Percentiles rank a stretch among this genome's conserved stretches.
These are phyloP conservation scores for Sorex maritimensis DNA, from an alignment of 2,797 vertebrate species.

Conservation along the genomic window DNA sequence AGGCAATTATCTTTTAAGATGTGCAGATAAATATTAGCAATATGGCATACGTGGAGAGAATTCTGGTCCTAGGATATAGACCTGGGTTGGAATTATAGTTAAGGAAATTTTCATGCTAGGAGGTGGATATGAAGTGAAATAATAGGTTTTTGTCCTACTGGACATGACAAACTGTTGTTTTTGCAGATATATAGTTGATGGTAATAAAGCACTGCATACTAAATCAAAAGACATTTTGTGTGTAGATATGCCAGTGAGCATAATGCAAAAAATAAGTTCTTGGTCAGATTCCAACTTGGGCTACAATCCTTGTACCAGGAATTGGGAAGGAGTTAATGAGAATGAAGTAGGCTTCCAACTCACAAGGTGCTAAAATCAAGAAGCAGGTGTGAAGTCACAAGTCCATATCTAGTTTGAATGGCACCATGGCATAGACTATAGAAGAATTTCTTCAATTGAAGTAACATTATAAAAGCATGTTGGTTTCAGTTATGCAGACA, in stretches of 20 bases:
- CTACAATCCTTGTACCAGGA: not conserved
- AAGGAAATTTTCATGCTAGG: not conserved
- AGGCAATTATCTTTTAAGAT: conserved; percentile 5
- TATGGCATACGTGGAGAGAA: not conserved
- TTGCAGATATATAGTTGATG: not conserved
- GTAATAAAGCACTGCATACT: conserved; percentile 15
- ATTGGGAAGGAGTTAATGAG: not conserved
- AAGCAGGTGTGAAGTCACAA: not conserved
- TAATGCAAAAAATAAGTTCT: not conserved
- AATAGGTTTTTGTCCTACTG: not conserved
- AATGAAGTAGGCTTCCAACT: not conserved
- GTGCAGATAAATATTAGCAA: not conserved
- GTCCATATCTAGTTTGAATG: not conserved
- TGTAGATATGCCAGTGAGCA: not conserved
- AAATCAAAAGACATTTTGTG: not conserved
- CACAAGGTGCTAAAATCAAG: not conserved
- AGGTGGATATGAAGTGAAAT: not conserved
- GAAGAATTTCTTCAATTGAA: not conserved
- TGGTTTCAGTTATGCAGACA: not conserved
- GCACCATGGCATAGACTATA: not conserved
- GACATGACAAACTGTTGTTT: not conserved
- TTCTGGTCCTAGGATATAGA: not conserved
- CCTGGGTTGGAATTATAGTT: not conserved
- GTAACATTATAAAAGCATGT: not conserved
- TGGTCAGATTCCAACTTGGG: not conserved